A percentile compares a stretch with the other conserved stretches of the same genome.
These are phyloP conservation scores for Pterostichus madidus DNA, from an alignment of 2,888 invertebrate genomes.

Conservation along the genomic window DNA sequence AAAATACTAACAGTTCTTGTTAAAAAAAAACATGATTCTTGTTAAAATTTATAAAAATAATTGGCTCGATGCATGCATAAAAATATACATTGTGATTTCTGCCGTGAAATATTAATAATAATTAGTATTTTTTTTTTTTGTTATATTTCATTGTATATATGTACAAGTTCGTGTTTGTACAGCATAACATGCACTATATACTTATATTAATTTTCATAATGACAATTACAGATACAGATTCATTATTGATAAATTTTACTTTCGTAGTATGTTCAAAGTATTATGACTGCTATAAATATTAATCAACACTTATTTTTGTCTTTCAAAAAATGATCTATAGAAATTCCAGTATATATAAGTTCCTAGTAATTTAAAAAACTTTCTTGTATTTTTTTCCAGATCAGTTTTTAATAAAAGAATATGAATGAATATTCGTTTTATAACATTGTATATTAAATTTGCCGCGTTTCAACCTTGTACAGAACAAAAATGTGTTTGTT, in stretches of 20 bases:
- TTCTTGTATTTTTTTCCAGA: constrained; percentile 66
- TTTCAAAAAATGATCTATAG: constrained; percentile 63
- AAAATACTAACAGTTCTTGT: constrained; percentile 66
- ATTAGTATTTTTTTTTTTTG: constrained; percentile 56
- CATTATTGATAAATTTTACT: constrained; percentile 37
- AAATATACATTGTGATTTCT: constrained; percentile 62
- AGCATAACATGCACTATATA: constrained; percentile 61
- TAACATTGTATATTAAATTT: constrained; percentile 32
- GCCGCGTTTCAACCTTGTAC: constrained; percentile 31
- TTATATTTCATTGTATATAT: constrained; percentile 61
- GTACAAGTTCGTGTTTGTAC: constrained; percentile 65
- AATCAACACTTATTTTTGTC: constrained; percentile 63
- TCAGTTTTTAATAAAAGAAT: constrained; percentile 66
- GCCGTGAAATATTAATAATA: constrained; percentile 53
- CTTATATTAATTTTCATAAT: constrained; percentile 59
- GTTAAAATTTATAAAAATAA: constrained; percentile 64
- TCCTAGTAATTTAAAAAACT: constrained; percentile 66
- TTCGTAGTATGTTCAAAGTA: constrained; percentile 64
- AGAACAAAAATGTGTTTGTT: constrained; percentile 27
- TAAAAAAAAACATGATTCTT: constrained; percentile 59
- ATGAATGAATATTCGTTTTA: constrained; percentile 37
- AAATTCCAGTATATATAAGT: constrained; percentile 66
- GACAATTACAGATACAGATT: constrained; percentile 53
- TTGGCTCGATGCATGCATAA: constrained; percentile 65
- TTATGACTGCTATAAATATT: constrained; percentile 56